phyloP scores from a whole-genome alignment of 2,113 vertebrate species.

The Chamaetylas fuelleborni region DNA sequence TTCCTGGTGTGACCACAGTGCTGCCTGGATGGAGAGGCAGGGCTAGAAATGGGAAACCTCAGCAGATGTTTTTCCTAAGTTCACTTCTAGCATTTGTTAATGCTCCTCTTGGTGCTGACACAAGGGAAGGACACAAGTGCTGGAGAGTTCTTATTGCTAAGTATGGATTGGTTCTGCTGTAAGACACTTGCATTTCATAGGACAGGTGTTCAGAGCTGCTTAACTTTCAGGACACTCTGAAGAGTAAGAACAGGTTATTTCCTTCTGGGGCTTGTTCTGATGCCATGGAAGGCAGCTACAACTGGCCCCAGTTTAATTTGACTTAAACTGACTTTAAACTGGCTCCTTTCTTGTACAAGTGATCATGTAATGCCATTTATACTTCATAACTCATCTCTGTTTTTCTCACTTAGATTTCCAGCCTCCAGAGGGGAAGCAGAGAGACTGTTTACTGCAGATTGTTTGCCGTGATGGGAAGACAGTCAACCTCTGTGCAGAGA shows the following conservation, averaged over 20 bases:
- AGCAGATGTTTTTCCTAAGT: not conserved
- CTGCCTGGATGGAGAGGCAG: not conserved
- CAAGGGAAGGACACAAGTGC: not conserved
- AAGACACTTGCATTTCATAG: not conserved
- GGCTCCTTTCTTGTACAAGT: not conserved
- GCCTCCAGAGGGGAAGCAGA: constrained; percentile 88
- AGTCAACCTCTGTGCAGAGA: constrained; percentile 91
- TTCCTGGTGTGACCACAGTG: not conserved
- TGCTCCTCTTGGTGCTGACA: not conserved
- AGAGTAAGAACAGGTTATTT: not conserved
- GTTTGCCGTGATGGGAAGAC: constrained; percentile 90
- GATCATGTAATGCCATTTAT: not conserved
- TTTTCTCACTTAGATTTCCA: constrained; percentile 78
- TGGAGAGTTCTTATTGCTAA: not conserved
- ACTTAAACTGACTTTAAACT: not conserved
- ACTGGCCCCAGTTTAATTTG: not conserved
- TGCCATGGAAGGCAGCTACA: not conserved
- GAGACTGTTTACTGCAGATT: constrained; percentile 88
- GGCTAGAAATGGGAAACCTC: not conserved
- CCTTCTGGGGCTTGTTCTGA: not conserved
- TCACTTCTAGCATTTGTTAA: not conserved
- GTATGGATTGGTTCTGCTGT: not conserved
- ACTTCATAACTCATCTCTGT: not conserved
- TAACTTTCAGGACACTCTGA: not conserved
- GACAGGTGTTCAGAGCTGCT: not conserved